Evolutionary conservation across 2,113 vertebrate species (phyloP).

Genomic region (Lutjanus erythropterus): DNA sequence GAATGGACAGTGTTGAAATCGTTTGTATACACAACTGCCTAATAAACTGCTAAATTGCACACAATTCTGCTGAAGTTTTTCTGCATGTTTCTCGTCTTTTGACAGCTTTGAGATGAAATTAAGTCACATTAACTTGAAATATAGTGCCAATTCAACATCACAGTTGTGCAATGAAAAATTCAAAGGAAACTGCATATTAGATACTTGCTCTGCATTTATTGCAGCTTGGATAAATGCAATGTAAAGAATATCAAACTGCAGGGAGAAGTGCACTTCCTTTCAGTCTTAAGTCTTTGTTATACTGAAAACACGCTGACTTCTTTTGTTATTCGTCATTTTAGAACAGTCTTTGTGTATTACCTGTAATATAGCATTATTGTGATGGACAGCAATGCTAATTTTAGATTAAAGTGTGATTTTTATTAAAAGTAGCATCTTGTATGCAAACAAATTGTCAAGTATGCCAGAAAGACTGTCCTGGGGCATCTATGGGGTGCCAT

Average conservation of each 20-base stretch:
- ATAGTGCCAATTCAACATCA: background rate
- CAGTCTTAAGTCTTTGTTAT: background rate
- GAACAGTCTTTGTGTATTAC: background rate
- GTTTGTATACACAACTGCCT: slow-evolving; percentile 87
- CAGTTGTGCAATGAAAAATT: background rate
- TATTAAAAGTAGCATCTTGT: background rate
- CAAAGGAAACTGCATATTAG: background rate
- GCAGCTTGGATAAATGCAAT: no score
- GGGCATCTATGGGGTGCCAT: background rate
- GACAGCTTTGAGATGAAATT: background rate
- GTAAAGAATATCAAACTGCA: background rate
- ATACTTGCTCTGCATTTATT: background rate
- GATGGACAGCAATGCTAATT: background rate
- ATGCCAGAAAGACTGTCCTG: background rate
- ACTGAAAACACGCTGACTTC: background rate
- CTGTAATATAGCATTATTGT: background rate
- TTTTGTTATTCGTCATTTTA: background rate
- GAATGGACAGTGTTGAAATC: slow-evolving; percentile 83
- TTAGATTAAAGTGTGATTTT: background rate
- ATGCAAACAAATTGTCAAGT: background rate
- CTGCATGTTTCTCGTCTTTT: slow-evolving; percentile 5
- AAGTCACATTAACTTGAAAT: background rate
- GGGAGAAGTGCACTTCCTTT: background rate
- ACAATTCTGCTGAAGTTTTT: slow-evolving; percentile 24
- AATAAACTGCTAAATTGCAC: slow-evolving; percentile 87